Conservation (phyloP, 2,888 invertebrate species). For the Nematopogon swammerdamellus region DNA sequence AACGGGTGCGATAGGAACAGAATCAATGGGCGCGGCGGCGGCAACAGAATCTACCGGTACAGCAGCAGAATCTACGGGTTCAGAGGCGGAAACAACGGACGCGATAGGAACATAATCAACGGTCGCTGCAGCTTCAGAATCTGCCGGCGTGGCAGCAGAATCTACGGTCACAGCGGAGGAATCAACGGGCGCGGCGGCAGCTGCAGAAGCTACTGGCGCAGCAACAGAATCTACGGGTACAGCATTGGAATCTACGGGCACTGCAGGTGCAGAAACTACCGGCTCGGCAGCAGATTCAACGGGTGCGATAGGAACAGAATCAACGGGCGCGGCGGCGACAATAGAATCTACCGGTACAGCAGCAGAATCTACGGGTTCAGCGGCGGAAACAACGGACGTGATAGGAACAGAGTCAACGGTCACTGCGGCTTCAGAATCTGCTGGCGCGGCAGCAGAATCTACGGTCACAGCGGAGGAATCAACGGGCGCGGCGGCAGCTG, state of each 20-base stretch:
- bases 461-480: too few species aligned
- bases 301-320: too few species aligned
- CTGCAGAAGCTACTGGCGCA: neutral
- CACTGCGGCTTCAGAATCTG: neutral
- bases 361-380: conserved; percentile 1
- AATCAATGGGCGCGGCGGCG: neutral
- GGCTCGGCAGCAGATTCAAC: too few species aligned
- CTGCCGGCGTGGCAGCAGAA: neutral
- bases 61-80: too few species aligned
- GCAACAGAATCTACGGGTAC: neutral
- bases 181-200: neutral
- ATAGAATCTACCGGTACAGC: neutral
- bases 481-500: too few species aligned
- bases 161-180: neutral
- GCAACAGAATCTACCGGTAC: neutral
- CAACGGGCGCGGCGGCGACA: neutral
- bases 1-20: too few species aligned
- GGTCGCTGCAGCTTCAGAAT: conserved; percentile 1
- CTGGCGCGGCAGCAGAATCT: neutral
- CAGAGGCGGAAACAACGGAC: neutral
- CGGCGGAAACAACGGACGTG: neutral
- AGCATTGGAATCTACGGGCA: too few species aligned
- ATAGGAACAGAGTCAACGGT: neutral
- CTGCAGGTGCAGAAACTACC: too few species aligned
- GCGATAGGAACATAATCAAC: conserved; percentile 11